Conservation (phyloP, 2,888 invertebrate species). For the Diachrysia chrysitis region DNA sequence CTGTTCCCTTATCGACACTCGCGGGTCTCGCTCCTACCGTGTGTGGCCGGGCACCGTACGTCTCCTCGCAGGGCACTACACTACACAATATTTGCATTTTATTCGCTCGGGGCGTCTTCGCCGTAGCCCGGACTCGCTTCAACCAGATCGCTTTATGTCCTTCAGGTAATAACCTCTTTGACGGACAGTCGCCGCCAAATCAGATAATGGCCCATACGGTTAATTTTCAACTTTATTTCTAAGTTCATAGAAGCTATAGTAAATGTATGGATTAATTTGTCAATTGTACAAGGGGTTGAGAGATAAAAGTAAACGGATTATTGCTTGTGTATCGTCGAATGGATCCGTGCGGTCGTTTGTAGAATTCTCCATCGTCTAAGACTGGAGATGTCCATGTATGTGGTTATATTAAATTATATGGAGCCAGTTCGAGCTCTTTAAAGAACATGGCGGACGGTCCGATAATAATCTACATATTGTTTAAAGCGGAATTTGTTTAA, state of each 20-base stretch:
- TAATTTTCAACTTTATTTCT: conserved; percentile 53
- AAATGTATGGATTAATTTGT: conserved; percentile 59
- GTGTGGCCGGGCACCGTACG: conserved; percentile 64
- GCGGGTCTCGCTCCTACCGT: conserved; percentile 54
- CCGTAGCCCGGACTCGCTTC: conserved; percentile 49
- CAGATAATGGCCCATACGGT: conserved; percentile 1
- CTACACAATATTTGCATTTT: conserved; percentile 86
- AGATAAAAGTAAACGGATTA: conserved; percentile 89
- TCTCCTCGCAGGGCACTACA: conserved; percentile 63
- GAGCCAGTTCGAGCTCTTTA: conserved; percentile 20
- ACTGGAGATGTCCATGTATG: conserved; percentile 37
- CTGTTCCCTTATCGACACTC: conserved; percentile 32
- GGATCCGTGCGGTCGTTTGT: conserved; percentile 75
- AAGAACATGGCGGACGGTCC: conserved; percentile 16
- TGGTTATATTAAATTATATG: conserved; percentile 54
- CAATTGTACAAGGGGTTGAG: conserved; percentile 76
- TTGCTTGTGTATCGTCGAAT: conserved; percentile 81
- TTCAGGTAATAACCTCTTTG: conserved; percentile 89
- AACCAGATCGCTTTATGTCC: conserved; percentile 78
- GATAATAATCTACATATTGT: conserved; percentile 26
- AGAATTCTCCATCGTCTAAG: conserved; percentile 49
- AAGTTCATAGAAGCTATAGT: conserved; percentile 35
- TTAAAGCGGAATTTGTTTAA: neutral
- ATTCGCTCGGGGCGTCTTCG: conserved; percentile 74
- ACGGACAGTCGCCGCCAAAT: conserved; percentile 72